Conservation (phyloP, 2,113 vertebrate genomes). For the Eublepharis macularius region DNA sequence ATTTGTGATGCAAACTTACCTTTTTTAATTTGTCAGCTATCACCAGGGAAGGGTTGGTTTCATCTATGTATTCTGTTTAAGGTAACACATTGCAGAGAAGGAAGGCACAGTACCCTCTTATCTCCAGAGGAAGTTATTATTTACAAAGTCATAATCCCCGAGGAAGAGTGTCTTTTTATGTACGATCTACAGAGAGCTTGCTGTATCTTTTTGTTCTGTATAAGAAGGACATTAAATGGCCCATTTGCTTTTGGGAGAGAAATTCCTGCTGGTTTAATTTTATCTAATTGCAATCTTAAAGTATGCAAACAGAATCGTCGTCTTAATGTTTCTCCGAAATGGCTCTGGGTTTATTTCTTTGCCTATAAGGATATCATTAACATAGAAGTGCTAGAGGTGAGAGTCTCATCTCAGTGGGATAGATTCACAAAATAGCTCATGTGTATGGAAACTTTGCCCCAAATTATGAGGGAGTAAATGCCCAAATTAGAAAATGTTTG, state of each 20-base stretch:
- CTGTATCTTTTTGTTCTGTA: conserved; percentile 43
- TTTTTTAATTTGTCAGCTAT: neutral
- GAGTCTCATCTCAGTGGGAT: conserved; percentile 39
- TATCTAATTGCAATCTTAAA: conserved; percentile 61
- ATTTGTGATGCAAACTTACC: neutral
- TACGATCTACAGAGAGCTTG: conserved; percentile 20
- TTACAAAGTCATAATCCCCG: conserved; percentile 28
- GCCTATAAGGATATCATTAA: conserved; percentile 26
- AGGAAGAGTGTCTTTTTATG: neutral
- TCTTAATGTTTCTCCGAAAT: conserved; percentile 47
- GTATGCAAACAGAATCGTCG: conserved; percentile 59
- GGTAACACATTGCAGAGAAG: neutral
- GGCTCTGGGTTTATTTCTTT: conserved; percentile 50
- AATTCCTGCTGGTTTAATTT: conserved; percentile 70
- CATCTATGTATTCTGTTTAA: conserved; percentile 4
- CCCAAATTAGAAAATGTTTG: too few species aligned
- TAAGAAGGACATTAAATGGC: conserved; percentile 56
- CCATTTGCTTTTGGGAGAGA: conserved; percentile 60
- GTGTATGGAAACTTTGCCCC: neutral
- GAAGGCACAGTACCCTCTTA: conserved; percentile 25
- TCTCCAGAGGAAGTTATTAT: conserved; percentile 29
- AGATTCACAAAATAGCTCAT: conserved; percentile 30
- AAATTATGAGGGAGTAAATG: neutral
- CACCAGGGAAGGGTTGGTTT: neutral
- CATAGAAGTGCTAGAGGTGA: conserved; percentile 8